Conservation (phyloP, 2,888 invertebrate species). For the Nephrocerus scutellatus region DNA sequence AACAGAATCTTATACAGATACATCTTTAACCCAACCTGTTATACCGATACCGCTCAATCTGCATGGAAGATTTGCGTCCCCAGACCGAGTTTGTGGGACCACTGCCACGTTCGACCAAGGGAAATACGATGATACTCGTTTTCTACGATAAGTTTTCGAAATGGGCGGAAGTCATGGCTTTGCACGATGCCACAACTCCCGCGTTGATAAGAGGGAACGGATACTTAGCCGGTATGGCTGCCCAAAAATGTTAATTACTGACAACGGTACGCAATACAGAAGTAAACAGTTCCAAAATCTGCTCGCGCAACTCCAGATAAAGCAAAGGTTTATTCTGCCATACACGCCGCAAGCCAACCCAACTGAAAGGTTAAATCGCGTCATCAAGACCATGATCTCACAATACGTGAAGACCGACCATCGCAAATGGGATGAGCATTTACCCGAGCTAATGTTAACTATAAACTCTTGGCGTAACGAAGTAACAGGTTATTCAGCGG, state of each 20-base stretch:
- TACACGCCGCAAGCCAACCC: not conserved
- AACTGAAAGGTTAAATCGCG: not conserved
- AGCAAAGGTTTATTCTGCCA: not conserved
- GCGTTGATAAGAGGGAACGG: not conserved
- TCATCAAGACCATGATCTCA: not conserved
- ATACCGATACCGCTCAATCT: no score
- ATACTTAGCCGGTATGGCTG: not conserved
- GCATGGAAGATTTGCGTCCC: no score
- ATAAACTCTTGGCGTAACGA: no score
- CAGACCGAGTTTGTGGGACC: not conserved
- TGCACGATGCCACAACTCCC: not conserved
- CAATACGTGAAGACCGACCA: not conserved
- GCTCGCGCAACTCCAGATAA: not conserved
- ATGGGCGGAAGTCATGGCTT: not conserved
- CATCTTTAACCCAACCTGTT: no score
- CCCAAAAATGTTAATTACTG: not conserved
- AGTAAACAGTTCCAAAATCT: not conserved
- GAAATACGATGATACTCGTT: no score
- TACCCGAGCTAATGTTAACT: no score
- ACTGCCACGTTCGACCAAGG: no score
- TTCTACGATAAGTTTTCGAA: not conserved
- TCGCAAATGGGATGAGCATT: not conserved
- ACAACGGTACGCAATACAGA: not conserved
- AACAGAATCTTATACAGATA: no score
- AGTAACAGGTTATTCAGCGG: no score